Evolutionary conservation across 2,888 invertebrate species (phyloP).

Genomic region (Oscheius myriophilus): DNA sequence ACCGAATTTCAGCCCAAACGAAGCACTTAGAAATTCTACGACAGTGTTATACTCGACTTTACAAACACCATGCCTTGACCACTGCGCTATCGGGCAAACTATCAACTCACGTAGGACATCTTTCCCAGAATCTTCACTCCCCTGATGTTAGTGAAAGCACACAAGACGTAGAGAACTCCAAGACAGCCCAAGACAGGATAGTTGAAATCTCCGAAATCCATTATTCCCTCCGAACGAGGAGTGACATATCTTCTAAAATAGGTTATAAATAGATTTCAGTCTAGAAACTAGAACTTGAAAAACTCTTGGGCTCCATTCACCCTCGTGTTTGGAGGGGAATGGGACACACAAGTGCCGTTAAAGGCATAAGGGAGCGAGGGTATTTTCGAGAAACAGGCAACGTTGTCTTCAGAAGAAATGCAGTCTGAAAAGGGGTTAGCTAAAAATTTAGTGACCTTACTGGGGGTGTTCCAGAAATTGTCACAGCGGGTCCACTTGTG

Average conservation of each 20-base stretch:
- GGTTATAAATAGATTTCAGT: slow-evolving; percentile 39
- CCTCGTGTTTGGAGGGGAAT: not conserved
- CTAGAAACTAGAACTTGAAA: not conserved
- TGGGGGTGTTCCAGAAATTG: slow-evolving; percentile 37
- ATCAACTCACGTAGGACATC: slow-evolving; percentile 38
- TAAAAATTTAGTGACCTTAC: no score
- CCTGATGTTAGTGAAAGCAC: slow-evolving; percentile 55
- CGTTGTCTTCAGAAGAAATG: not conserved
- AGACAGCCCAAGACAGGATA: slow-evolving; percentile 35
- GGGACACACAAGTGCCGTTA: slow-evolving; percentile 26
- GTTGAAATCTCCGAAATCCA: slow-evolving; percentile 52
- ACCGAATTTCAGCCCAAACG: no score
- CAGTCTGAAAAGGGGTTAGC: slow-evolving; percentile 13
- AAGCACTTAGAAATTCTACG: no score
- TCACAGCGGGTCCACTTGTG: slow-evolving; percentile 32
- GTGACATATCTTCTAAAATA: slow-evolving; percentile 59
- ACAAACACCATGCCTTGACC: no score
- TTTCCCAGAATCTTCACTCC: slow-evolving; percentile 60
- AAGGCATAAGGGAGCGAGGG: slow-evolving; percentile 1
- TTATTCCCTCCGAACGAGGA: slow-evolving; percentile 43
- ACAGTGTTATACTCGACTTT: no score
- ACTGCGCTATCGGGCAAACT: no score
- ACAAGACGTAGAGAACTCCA: slow-evolving; percentile 49
- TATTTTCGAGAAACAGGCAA: not conserved
- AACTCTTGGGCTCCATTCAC: slow-evolving; percentile 10